phyloP scores from a whole-genome alignment of 2,797 vertebrate species.

The Paedocypris micromegethes region DNA sequence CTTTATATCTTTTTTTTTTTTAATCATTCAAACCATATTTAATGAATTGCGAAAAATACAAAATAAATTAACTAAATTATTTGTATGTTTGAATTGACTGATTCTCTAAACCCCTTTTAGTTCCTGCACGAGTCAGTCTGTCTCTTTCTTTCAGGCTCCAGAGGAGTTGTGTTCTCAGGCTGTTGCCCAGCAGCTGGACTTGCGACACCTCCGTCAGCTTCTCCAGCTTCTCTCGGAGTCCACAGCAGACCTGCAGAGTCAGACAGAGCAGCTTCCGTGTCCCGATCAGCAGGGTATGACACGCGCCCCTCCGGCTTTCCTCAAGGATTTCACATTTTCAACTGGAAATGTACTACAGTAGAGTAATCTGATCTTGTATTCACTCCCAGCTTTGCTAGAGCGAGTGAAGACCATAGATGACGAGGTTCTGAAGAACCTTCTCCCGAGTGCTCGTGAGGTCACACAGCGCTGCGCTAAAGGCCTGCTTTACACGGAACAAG shows the following conservation, averaged over 20 bases:
- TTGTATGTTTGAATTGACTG: too few relatives aligned
- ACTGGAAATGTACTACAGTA: background rate
- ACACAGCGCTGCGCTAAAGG: constrained; percentile 58
- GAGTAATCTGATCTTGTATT: background rate
- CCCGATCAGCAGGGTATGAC: constrained; percentile 66
- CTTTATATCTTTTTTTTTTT: background rate
- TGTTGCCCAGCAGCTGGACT: constrained; percentile 58
- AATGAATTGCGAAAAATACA: too few relatives aligned
- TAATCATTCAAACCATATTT: too few relatives aligned
- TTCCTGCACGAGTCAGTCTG: background rate
- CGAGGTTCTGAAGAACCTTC: constrained; percentile 61
- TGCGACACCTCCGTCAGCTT: constrained; percentile 60
- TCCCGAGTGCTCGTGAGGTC: constrained; percentile 63
- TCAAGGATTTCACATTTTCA: background rate
- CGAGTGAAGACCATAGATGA: constrained; percentile 61
- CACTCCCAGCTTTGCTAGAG: constrained; percentile 60
- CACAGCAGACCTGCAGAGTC: constrained; percentile 54
- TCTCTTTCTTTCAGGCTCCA: constrained; percentile 60
- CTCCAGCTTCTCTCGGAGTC: constrained; percentile 58
- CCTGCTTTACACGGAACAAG: constrained; percentile 58
- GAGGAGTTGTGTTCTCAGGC: constrained; percentile 64
- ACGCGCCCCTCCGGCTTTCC: background rate
- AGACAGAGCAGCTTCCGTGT: constrained; percentile 52
- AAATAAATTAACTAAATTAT: too few relatives aligned
- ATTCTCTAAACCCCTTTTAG: too few relatives aligned